A percentile compares a stretch with the other conserved stretches of the same genome.
phyloP scores from a whole-genome alignment of 2,113 vertebrate species.

The Stigmatopora nigra region DNA sequence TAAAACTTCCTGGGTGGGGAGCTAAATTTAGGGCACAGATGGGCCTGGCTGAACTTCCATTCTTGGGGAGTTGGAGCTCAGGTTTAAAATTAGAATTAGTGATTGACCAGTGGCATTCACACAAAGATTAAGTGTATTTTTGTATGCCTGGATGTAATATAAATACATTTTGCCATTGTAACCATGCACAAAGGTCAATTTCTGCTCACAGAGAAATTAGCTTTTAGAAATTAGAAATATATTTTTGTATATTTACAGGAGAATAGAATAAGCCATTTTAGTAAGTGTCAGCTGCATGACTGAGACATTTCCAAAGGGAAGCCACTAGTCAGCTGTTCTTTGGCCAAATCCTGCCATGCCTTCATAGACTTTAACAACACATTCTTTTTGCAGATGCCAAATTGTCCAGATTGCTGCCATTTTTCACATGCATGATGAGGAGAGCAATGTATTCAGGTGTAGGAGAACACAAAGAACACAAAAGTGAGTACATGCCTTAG shows the following conservation, averaged over 20 bases:
- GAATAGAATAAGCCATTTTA: slow-evolving; percentile 14
- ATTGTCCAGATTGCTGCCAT: slow-evolving; percentile 36
- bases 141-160: neutral
- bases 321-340: slow-evolving; percentile 56
- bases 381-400: slow-evolving; percentile 51
- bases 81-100: slow-evolving; percentile 83
- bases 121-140: slow-evolving; percentile 21
- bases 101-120: slow-evolving; percentile 63
- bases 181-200: neutral
- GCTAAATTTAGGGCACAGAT: slow-evolving; percentile 82
- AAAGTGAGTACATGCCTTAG: neutral
- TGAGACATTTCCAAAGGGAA: slow-evolving; percentile 28
- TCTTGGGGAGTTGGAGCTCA: slow-evolving; percentile 73
- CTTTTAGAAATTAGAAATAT: neutral
- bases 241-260: neutral
- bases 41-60: slow-evolving; percentile 82
- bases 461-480: neutral
- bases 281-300: slow-evolving; percentile 44
- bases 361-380: slow-evolving; percentile 17
- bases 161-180: neutral
- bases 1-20: slow-evolving; percentile 29
- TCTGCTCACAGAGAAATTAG: neutral
- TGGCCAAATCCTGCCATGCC: slow-evolving; percentile 36
- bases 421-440: neutral
- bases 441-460: slow-evolving; percentile 1